These are phyloP conservation scores for Thermophis baileyi DNA, from an alignment of 2,113 vertebrate genomes.

Conservation along the genomic window DNA sequence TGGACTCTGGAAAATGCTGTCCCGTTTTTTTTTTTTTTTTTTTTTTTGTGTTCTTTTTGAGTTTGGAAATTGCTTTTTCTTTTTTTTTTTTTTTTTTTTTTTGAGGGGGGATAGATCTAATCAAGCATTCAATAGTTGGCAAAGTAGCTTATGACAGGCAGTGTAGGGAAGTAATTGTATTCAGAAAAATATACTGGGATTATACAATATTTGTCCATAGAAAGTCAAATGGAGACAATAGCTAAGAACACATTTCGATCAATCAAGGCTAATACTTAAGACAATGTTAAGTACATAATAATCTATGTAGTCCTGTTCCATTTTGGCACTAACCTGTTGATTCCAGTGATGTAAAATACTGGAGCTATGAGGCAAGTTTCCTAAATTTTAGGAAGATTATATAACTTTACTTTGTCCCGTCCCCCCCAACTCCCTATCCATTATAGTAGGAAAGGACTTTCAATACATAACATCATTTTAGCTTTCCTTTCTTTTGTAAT, in stretches of 20 bases:
- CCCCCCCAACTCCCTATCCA: background rate
- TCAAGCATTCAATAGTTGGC: background rate
- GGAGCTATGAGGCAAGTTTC: too few species aligned
- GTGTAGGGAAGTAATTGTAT: background rate
- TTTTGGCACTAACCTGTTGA: background rate
- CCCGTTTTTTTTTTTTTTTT: background rate
- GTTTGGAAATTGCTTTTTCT: too few species aligned
- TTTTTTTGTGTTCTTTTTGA: too few species aligned
- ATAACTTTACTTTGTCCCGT: background rate
- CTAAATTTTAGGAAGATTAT: background rate
- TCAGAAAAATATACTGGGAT: background rate
- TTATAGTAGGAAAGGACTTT: background rate
- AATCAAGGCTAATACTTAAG: background rate
- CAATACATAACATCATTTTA: background rate
- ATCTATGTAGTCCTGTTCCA: background rate
- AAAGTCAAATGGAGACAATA: background rate
- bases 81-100: background rate
- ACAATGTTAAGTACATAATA: background rate
- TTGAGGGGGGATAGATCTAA: background rate
- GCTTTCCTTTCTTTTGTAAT: background rate
- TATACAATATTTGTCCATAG: background rate
- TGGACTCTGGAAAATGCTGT: background rate
- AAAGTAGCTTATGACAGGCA: background rate
- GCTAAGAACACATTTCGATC: background rate
- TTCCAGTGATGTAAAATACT: background rate